Base-by-base conservation (phyloP, 1,140 invertebrate species). In the Potamilus streckersoni region DNA sequence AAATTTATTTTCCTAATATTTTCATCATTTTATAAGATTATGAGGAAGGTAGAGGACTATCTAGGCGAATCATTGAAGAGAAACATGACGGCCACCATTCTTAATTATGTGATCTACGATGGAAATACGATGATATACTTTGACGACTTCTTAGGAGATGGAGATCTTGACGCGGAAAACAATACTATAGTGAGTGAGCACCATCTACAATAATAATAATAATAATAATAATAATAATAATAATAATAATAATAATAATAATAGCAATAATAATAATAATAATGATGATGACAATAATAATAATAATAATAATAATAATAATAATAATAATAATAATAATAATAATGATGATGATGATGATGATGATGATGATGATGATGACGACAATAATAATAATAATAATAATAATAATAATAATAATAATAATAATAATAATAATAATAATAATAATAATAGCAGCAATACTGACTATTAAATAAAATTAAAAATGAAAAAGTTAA, bases 121-220 rank as follows among this genome's bases (percentile, higher is more conserved):
- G 76, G 72, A 6, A 17, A 65, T 1, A 74, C 76, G 59, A 78
- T 71, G 71, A 62, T 78, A 15, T 83, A 81, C 62, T 84, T 78
- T 74, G 80, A 84, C 58, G 84, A 86, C 73, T 86, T 86, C 62
- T 73, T 86, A n/a, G 84, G 84, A 0, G 77, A 84, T 31, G 83
- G 78, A n/a, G 84, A 86, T 73, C 20, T 78, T 3, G 79, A 83
- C 57, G 61, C 60, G 27, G 75, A 79, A 23, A 76, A 77, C 66
- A 80, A 79, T 38, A 73, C 71, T 15, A 69, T 75, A 59, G 83
- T 83, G 74, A 78, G 71, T 71, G 62, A 15, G 20, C 27, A 12
- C n/a, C n/a, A n/a, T n/a, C n/a, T n/a, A 56, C 1, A 23, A 49
- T 15, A 20, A 5, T 64, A 64, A 8, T 15, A 71, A 57, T 72